Percentiles rank a stretch among this genome's conserved stretches.
These are phyloP conservation scores for Leptinotarsa juncta DNA, from an alignment of 2,888 invertebrate species.

Conservation along the genomic window DNA sequence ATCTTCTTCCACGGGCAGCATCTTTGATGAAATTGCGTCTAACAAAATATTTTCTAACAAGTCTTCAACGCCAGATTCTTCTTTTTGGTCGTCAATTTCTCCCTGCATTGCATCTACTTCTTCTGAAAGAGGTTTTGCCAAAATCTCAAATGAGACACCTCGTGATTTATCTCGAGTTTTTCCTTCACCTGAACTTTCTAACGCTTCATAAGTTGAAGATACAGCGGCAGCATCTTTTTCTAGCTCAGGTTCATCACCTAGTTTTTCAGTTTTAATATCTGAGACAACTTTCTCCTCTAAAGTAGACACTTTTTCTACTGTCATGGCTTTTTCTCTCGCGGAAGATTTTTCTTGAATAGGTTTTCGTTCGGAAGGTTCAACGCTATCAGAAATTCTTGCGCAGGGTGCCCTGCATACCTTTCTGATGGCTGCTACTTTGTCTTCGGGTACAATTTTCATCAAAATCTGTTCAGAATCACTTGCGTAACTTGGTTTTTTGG, in stretches of 20 bases:
- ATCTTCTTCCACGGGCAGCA: neutral
- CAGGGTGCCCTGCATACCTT: neutral
- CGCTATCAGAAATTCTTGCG: neutral
- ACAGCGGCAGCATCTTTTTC: no score
- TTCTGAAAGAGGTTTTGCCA: neutral
- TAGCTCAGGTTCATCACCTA: no score
- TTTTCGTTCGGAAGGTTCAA: neutral
- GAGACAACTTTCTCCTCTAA: no score
- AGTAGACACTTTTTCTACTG: no score
- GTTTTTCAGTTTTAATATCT: no score
- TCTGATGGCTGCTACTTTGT: neutral
- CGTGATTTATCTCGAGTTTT: neutral
- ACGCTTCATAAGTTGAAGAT: no score
- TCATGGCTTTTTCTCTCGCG: no score
- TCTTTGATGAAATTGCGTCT: neutral
- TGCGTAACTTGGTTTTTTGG: neutral
- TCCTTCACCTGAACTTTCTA: no score
- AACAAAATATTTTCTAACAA: neutral
- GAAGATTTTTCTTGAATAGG: neutral
- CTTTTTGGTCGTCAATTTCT: neutral
- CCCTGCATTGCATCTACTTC: neutral
- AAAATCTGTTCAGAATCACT: conserved; percentile 5
- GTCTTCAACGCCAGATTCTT: neutral
- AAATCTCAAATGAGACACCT: neutral
- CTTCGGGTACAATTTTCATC: neutral